Percentiles rank a stretch among this genome's conserved stretches.
Evolutionary conservation across 2,113 vertebrate species (phyloP).

Genomic region (Salvelinus fontinalis): DNA sequence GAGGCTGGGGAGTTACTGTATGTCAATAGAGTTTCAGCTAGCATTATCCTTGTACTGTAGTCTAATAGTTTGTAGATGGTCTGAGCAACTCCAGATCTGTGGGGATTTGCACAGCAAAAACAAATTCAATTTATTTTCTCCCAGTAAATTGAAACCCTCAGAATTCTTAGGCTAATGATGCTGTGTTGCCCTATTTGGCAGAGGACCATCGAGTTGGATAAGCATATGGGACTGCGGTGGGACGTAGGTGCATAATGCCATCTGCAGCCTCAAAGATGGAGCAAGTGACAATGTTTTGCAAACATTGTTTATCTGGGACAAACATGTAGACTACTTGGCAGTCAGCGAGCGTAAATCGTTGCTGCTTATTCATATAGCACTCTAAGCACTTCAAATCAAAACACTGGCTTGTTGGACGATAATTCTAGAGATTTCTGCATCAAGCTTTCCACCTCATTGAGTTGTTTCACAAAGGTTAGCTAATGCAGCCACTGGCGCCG

Average conservation of each 20-base stretch:
- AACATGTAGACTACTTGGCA: too few species aligned
- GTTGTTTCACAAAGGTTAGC: background rate
- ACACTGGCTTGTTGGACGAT: too few species aligned
- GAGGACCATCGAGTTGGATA: background rate
- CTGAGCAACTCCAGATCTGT: too few species aligned
- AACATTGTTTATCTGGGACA: background rate
- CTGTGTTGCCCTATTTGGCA: conserved; percentile 53
- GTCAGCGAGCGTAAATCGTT: background rate
- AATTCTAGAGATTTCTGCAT: too few species aligned
- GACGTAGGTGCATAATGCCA: conserved; percentile 63
- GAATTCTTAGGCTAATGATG: conserved; percentile 14
- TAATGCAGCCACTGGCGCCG: conserved; percentile 1
- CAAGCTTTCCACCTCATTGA: too few species aligned
- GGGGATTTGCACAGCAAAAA: background rate
- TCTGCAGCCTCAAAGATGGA: conserved; percentile 61
- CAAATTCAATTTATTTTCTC: background rate
- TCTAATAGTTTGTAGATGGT: too few species aligned
- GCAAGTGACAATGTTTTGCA: conserved; percentile 28
- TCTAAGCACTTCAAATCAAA: too few species aligned
- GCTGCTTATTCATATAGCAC: background rate
- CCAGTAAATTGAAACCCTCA: background rate
- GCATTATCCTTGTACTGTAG: too few species aligned
- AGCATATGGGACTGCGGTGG: background rate
- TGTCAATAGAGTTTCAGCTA: too few species aligned
- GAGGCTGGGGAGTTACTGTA: too few species aligned